These are phyloP conservation scores for Pristis pectinata DNA, from an alignment of 2,797 vertebrate genomes.

Conservation along the genomic window DNA sequence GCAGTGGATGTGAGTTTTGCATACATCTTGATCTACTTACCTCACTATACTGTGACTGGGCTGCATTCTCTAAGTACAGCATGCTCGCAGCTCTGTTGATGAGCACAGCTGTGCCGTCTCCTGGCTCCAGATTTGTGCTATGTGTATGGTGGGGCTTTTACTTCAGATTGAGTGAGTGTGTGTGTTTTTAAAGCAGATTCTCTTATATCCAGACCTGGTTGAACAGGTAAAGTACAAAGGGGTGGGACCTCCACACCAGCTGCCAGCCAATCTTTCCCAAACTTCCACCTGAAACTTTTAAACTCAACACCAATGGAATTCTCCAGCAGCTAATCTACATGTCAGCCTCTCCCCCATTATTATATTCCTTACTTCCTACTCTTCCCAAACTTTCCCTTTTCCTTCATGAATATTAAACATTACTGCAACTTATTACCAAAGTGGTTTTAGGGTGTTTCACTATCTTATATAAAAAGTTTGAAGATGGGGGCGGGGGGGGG, in stretches of 20 bases:
- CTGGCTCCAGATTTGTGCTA: conserved; percentile 89
- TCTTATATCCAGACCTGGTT: conserved; percentile 81
- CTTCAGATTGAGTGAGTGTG: conserved; percentile 43
- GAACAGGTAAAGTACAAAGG: conserved; percentile 60
- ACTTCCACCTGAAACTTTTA: conserved; percentile 72
- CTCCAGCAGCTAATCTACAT: conserved; percentile 34
- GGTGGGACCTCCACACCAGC: conserved; percentile 73
- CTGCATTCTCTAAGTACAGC: conserved; percentile 98
- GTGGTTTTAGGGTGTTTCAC: neutral
- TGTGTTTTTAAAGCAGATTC: conserved; percentile 71
- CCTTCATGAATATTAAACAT: neutral
- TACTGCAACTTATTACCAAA: neutral
- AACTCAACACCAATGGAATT: conserved; percentile 65
- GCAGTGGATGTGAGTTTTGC: neutral
- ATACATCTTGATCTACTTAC: conserved; percentile 65
- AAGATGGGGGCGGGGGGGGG: neutral
- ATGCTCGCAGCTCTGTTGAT: conserved; percentile 98
- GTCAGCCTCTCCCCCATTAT: conserved; percentile 69
- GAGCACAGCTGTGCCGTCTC: conserved; percentile 92
- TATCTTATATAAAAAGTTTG: neutral
- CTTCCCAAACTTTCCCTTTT: conserved; percentile 31
- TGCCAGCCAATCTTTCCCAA: conserved; percentile 82
- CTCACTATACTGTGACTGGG: conserved; percentile 90
- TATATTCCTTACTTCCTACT: conserved; percentile 40
- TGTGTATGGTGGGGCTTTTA: conserved; percentile 48